Base-by-base conservation (phyloP, 2,797 vertebrate genomes). In the Ctenochaetus hawaiiensis region DNA sequence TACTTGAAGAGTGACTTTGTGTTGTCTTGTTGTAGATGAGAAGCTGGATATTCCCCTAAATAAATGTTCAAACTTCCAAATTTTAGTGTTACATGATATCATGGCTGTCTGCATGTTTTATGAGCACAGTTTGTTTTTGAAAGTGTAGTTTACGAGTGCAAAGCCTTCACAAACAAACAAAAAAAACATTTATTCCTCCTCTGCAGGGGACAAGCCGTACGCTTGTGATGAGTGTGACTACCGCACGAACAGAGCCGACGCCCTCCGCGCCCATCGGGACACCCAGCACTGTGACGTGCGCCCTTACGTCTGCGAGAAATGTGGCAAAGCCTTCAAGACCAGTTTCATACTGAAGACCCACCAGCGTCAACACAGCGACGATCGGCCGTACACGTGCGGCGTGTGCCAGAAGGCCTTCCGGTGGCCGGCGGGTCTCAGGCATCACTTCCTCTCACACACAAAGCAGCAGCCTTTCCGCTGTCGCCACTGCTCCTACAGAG, bases 321-420 rank as follows among this genome's bases (percentile, higher is more conserved):
- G 98, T 0, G 98, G 98, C 88, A 99, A 99, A 88, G 96, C 96
- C 75, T 99, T 99, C 94, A 99, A 99, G 90, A 99, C 97, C 0
- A 96, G 94, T 74, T 99, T 98, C 83, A 95, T 99, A 49, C 96
- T 99, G 72, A 98, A 97, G 87, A 99, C 96, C 7, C 98, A 99
- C 88, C 96, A 98, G 86, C 96, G 95, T 78, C 98, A 98, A 83
- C 98, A 99, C 94, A 97, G 96, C 0, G 97, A 97, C 57, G 96
- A 95, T 14, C 96, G 97, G 47, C 95, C 97, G 0, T 98, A 98
- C 0, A 78, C 94, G 14, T 99, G 98, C 83, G 96, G 96, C 0
- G 63, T 96, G 80, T 99, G 98, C 14, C 94, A 89, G 49, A 96
- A 97, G 10, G 93, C 96, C 17, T 99, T 99, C 94, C 95, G 98